Evolutionary conservation across 2,113 vertebrate species (phyloP), one percentile per base, ranked within the genome.

Genomic region (Plestiodon gilberti): DNA sequence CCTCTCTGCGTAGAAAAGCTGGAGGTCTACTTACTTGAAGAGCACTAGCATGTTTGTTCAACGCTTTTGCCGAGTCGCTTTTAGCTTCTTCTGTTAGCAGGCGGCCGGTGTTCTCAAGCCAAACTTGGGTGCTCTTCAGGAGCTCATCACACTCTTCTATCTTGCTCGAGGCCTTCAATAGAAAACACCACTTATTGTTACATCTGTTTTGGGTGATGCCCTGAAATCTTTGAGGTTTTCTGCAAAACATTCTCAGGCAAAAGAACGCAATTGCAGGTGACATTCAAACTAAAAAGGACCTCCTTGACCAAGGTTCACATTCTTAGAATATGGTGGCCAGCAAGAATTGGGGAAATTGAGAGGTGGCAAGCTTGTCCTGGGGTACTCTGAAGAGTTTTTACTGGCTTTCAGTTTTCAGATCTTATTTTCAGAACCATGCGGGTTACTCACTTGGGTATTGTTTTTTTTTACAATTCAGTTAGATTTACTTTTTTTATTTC

Each of bases 141-240:
- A 98, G 97, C 78, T 99, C 98, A 15, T 96, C 90, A 73, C 98
- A 98, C 73, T 99, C 97, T 94, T 98, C 97, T 73, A 98, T 95
- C 94, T 97, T 98, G 30, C 80, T 87, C 6, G 95, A 95, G 83
- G 98, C 97, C 99, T 99, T 93, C 70, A 6, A 93, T 76, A 1
- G 90, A 20, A 94, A 3, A 10, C 89, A 15, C 18, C 15, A 23
- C 11, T 35, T n/a, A 76, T 61, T 33, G 22, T 70, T 55, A 70
- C 43, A 35, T 43, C 30, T 15, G 28, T 38, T 8, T 38, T 33
- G 52, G 35, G 55, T 5, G 3, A 28, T 43, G 43, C 22, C 67
- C 30, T 13, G n/a, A 55, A 28, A 33, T 78, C 15, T 2, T 5
- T 69, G 7, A 13, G 9, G 33, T 9, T 10, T 48, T 59, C 38